Percentiles rank a stretch among this genome's conserved stretches.
phyloP scores from a whole-genome alignment of 2,888 invertebrate genomes.

The Hydrotaea diabolus region DNA sequence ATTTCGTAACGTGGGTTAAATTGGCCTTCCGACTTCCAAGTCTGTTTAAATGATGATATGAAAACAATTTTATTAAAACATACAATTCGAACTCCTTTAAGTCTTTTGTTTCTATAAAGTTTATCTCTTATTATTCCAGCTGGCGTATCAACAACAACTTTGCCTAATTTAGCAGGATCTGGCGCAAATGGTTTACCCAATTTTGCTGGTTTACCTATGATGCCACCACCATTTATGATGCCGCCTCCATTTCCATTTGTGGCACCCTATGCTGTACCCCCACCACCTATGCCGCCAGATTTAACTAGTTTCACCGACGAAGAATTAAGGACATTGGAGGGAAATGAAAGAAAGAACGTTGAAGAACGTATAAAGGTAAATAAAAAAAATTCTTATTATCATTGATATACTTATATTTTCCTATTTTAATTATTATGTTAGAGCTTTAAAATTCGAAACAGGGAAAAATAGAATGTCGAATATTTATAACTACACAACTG shows the following conservation, averaged over 20 bases:
- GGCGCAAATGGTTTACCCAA: slow-evolving; percentile 59
- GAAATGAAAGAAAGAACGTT: slow-evolving; percentile 91
- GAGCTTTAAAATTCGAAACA: too few species aligned
- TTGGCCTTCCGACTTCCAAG: too few species aligned
- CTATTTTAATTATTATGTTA: too few species aligned
- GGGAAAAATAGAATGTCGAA: too few species aligned
- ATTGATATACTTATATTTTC: too few species aligned
- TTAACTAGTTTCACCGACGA: slow-evolving; percentile 89
- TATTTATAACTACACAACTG: too few species aligned
- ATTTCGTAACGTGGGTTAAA: too few species aligned
- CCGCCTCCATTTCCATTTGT: slow-evolving; percentile 84
- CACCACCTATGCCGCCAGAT: slow-evolving; percentile 89
- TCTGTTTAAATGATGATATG: too few species aligned
- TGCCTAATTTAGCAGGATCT: slow-evolving; percentile 46
- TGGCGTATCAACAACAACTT: slow-evolving; percentile 13
- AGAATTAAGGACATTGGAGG: slow-evolving; percentile 94
- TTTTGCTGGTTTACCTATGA: slow-evolving; percentile 73
- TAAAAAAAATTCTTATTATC: too few species aligned
- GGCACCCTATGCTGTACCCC: slow-evolving; percentile 83
- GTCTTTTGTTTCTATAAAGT: too few species aligned
- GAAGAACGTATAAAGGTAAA: slow-evolving; percentile 92
- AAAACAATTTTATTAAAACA: too few species aligned
- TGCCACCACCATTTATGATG: slow-evolving; percentile 80
- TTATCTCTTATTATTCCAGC: slow-evolving; percentile 24
- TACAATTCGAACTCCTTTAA: too few species aligned